These are phyloP conservation scores for Telmatochromis brichardi DNA, from an alignment of 2,113 vertebrate genomes.

Conservation along the genomic window DNA sequence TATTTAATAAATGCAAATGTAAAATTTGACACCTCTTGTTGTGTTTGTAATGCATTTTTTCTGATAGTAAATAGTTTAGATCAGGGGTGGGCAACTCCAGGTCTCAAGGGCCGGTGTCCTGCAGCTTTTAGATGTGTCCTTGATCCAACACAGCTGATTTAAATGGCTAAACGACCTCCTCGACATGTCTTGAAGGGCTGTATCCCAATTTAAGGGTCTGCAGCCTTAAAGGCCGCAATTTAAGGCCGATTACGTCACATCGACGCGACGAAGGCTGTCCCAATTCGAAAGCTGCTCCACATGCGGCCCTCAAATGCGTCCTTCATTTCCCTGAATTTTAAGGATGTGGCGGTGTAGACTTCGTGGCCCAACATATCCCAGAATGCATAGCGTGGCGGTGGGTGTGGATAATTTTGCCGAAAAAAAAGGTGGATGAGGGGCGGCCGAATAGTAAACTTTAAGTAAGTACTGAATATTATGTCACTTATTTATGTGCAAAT, in stretches of 20 bases:
- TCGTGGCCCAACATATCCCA: too few species aligned
- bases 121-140: not conserved
- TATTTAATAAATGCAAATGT: not conserved
- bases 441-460: fast-evolving
- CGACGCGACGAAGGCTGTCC: fast-evolving
- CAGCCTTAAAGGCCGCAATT: too few species aligned
- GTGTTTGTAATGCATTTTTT: not conserved
- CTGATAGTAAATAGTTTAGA: not conserved
- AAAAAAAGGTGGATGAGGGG: too few species aligned
- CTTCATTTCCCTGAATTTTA: too few species aligned
- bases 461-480: too few species aligned
- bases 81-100: not conserved
- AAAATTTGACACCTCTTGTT: not conserved
- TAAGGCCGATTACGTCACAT: fast-evolving
- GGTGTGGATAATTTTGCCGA: too few species aligned
- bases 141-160: not conserved
- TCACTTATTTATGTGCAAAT: too few species aligned
- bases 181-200: not conserved
- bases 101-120: fast-evolving
- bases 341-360: fast-evolving
- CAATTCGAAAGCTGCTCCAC: fast-evolving
- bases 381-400: too few species aligned
- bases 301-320: too few species aligned
- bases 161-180: not conserved
- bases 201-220: too few species aligned